phyloP scores from a whole-genome alignment of 2,888 invertebrate species.

The Argyresthia albistria region DNA sequence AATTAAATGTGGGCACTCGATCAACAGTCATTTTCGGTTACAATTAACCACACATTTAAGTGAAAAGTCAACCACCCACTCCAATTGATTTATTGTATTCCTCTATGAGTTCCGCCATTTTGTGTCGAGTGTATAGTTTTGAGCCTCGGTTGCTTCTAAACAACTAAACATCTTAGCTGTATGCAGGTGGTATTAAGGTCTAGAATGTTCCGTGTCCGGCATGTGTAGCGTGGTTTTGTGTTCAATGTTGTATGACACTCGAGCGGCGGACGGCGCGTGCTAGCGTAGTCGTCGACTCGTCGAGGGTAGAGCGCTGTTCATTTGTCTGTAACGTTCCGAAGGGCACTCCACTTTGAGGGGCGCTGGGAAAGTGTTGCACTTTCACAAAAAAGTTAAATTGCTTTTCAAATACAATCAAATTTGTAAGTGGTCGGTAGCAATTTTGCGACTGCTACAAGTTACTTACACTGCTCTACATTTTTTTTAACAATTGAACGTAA shows the following conservation, averaged over 20 bases:
- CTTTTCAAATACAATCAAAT: constrained; percentile 24
- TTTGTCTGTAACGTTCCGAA: constrained; percentile 61
- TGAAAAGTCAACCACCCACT: constrained; percentile 74
- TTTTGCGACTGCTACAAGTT: too few species aligned
- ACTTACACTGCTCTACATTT: not conserved
- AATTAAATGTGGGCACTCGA: constrained; percentile 68
- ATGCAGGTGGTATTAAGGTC: not conserved
- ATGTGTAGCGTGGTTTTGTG: not conserved
- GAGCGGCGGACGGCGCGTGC: constrained; percentile 37
- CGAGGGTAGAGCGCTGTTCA: constrained; percentile 62
- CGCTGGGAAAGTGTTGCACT: constrained; percentile 72
- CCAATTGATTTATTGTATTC: constrained; percentile 70
- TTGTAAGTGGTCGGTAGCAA: constrained; percentile 12
- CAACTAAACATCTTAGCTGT: not conserved
- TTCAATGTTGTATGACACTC: constrained; percentile 13
- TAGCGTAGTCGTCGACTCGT: not conserved
- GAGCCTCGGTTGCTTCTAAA: not conserved
- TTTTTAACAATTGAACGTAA: constrained; percentile 23
- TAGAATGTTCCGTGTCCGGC: not conserved
- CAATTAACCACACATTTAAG: constrained; percentile 73
- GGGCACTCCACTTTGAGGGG: constrained; percentile 38
- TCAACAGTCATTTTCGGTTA: constrained; percentile 73
- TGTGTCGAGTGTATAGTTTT: constrained; percentile 28
- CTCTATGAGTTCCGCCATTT: constrained; percentile 65
- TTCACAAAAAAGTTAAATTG: constrained; percentile 60